Evolutionary conservation across 2,888 invertebrate species (phyloP).

Genomic region (Cosmorhoe ocellata): DNA sequence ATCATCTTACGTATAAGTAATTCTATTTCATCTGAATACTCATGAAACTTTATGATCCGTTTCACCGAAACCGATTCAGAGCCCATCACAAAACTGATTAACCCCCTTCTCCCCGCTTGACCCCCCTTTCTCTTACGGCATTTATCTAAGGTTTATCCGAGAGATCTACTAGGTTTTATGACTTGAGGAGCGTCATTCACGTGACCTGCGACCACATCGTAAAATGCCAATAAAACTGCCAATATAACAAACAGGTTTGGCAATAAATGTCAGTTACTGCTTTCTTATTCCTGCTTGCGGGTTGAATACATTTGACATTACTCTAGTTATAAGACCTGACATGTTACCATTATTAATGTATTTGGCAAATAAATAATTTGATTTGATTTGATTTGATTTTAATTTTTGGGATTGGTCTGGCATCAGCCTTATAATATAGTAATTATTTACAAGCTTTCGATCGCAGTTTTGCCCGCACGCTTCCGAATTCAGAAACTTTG

Average conservation of each 20-base stretch:
- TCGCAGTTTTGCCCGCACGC: too few species aligned
- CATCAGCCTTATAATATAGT: neutral
- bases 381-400: too few species aligned
- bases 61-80: slow-evolving; percentile 5
- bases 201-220: slow-evolving; percentile 30
- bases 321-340: too few species aligned
- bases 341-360: too few species aligned
- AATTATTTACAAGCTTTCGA: too few species aligned
- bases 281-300: slow-evolving; percentile 16
- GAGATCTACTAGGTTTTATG: slow-evolving; percentile 25
- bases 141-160: slow-evolving; percentile 5
- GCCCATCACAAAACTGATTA: slow-evolving; percentile 9
- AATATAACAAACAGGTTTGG: slow-evolving; percentile 14
- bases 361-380: too few species aligned
- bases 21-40: slow-evolving; percentile 3
- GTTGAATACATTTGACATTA: too few species aligned
- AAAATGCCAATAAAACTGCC: slow-evolving; percentile 32
- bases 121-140: slow-evolving; percentile 2
- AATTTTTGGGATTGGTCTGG: slow-evolving; percentile 7
- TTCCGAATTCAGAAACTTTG: too few species aligned
- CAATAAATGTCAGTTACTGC: slow-evolving; percentile 18
- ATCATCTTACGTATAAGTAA: too few species aligned
- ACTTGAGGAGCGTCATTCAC: slow-evolving; percentile 12
- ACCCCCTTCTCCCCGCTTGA: neutral
- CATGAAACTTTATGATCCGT: slow-evolving; percentile 9